Conservation (phyloP, 2,888 invertebrate species). For the Diarsia mendica region DNA sequence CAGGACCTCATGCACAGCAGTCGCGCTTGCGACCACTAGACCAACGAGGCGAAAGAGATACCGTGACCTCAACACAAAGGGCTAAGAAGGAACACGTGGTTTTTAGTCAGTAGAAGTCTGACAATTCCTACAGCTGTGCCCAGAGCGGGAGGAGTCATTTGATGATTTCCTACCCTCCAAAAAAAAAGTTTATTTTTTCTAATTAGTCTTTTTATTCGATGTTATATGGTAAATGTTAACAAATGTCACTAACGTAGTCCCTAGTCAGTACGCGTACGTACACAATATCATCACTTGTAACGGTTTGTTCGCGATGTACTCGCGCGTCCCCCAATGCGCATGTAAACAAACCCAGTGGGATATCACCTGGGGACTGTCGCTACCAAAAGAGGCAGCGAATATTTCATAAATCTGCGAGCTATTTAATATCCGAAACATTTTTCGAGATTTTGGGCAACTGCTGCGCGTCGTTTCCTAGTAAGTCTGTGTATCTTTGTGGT, state of each 20-base stretch:
- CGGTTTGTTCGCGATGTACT: constrained; percentile 1
- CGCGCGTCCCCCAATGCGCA: not conserved
- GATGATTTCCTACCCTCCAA: too few species aligned
- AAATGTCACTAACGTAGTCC: not conserved
- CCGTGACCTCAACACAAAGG: too few species aligned
- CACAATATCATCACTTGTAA: constrained; percentile 18
- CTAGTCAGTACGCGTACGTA: not conserved
- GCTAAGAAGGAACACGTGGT: too few species aligned
- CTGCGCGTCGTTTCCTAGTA: not conserved
- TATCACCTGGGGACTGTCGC: constrained; percentile 22
- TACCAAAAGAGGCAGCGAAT: constrained; percentile 3
- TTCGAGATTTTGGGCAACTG: not conserved
- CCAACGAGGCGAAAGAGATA: too few species aligned
- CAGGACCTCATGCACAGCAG: too few species aligned
- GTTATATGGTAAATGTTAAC: not conserved
- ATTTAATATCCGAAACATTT: not conserved
- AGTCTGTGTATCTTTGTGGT: not conserved
- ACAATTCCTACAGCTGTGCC: too few species aligned
- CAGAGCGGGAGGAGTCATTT: too few species aligned
- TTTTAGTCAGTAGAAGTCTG: too few species aligned
- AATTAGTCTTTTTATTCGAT: not conserved
- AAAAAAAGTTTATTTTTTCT: not conserved
- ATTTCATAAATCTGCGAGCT: not conserved
- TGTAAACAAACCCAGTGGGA: constrained; percentile 22
- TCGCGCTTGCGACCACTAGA: too few species aligned